These are phyloP conservation scores for Macquaria australasica DNA, from an alignment of 2,113 vertebrate genomes.

Conservation along the genomic window DNA sequence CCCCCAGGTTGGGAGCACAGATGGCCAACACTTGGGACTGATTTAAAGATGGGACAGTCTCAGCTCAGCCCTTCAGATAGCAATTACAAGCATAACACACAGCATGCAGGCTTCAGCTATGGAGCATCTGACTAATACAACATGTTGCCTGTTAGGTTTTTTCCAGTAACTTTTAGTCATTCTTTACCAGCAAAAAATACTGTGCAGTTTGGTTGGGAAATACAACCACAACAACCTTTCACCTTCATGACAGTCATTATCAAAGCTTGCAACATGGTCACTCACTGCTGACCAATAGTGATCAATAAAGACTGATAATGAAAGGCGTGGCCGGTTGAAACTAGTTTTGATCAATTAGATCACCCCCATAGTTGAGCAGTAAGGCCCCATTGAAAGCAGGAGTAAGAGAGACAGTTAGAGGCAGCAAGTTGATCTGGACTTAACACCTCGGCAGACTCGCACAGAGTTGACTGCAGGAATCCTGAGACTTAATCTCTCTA, in stretches of 20 bases:
- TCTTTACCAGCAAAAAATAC: background rate
- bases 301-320: background rate
- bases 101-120: background rate
- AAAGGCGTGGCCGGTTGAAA: background rate
- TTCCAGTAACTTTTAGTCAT: conserved; percentile 24
- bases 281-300: background rate
- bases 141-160: background rate
- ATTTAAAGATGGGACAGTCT: conserved; percentile 50
- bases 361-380: background rate
- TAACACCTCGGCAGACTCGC: conserved; percentile 56
- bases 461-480: conserved; percentile 63
- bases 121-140: conserved; percentile 41
- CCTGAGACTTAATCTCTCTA: conserved; percentile 82
- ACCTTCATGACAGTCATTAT: background rate
- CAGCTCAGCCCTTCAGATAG: conserved; percentile 38
- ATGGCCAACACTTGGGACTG: conserved; percentile 68
- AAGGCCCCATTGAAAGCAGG: background rate
- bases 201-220: background rate
- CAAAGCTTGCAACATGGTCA: conserved; percentile 1
- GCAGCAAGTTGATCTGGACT: conserved; percentile 48
- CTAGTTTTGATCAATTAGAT: background rate
- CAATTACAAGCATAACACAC: conserved; percentile 38
- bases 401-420: background rate
- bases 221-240: background rate
- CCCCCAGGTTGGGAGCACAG: conserved; percentile 50